Percentiles rank a stretch among this genome's conserved stretches.
Evolutionary conservation across 2,797 vertebrate species (phyloP).

Genomic region (Anguilla pacifica): DNA sequence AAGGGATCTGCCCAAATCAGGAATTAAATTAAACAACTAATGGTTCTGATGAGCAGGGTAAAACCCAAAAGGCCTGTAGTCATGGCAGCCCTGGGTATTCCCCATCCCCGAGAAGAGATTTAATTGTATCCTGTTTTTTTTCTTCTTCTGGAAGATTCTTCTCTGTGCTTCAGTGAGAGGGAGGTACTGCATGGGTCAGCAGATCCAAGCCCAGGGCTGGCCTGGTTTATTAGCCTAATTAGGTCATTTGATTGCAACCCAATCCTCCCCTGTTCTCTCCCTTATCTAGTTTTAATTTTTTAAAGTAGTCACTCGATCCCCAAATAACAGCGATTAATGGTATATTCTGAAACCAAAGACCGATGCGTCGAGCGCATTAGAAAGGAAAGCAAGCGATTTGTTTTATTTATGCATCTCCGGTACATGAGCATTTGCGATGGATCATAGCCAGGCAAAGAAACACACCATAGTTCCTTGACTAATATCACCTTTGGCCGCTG

Average conservation of each 20-base stretch:
- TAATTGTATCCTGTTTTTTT: background rate
- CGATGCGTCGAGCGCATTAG: slow-evolving; percentile 51
- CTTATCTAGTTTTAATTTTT: slow-evolving; percentile 58
- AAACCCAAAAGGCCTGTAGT: background rate
- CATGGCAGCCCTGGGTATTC: background rate
- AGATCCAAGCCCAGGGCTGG: slow-evolving; percentile 40
- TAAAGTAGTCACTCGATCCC: slow-evolving; percentile 59
- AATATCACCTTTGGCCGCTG: background rate
- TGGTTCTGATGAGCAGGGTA: background rate
- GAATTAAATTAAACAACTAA: slow-evolving; percentile 4
- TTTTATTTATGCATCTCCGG: slow-evolving; percentile 50
- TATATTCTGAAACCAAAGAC: slow-evolving; percentile 59
- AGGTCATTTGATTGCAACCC: slow-evolving; percentile 44
- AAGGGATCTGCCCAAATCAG: slow-evolving; percentile 3
- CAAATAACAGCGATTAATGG: slow-evolving; percentile 47
- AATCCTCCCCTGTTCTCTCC: slow-evolving; percentile 39
- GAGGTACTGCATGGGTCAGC: slow-evolving; percentile 41
- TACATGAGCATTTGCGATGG: slow-evolving; percentile 30
- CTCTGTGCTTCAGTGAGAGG: slow-evolving; percentile 33
- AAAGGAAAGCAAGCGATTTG: slow-evolving; percentile 46
- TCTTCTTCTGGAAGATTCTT: slow-evolving; percentile 33
- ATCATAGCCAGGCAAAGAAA: slow-evolving; percentile 38
- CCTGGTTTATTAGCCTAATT: slow-evolving; percentile 44
- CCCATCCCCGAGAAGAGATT: background rate
- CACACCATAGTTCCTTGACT: background rate